Base-by-base conservation (phyloP, 1,140 invertebrate species). In the Drosophila kikkawai region DNA sequence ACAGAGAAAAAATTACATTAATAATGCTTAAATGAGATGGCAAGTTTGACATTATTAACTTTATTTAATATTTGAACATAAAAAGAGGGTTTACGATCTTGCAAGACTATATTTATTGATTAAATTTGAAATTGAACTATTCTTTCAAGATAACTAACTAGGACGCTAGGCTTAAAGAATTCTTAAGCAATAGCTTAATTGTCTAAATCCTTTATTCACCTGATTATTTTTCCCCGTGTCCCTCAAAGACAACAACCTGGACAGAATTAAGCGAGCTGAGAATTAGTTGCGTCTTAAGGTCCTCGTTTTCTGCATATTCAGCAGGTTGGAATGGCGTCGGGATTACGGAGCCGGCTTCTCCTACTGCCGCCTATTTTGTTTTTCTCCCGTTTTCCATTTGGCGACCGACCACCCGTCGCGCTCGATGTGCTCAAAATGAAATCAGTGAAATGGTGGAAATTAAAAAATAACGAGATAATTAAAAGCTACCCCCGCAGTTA, bases 391-490 rank as follows among this genome's bases (percentile, higher is more conserved):
- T 22, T n/a, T 22, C 19, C 53, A 22, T 37, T 70, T 70, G 37
- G 26, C 48, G 15, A 17, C 48, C 48, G 44, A 63, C 75, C 74
- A 22, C 75, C 80, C 75, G 61, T 63, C 53, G 80, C 67, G 65
- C 73, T 70, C 79, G 56, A 70, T 82, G 75, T 64, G 69, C 82
- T 85, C 55, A 75, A 76, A 75, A 86, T 80, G 83, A 87, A 87
- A 87, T 87, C 83, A 87, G 80, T 82, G 71, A 87, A 87, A 87
- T 87, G 83, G 59, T 82, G 76, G 80, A 87, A 87, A 87, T 87
- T 87, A 87, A 87, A 86, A 87, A 87, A 87, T 87, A 87, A 87
- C 83, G 83, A 87, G 83, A 87, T 87, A 87, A 87, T 87, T 87
- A 87, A 87, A 87, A 87, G 83, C 80, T 83, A 80, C 83, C 83